Evolutionary conservation across 2,113 vertebrate species (phyloP).

Genomic region (Corythaixoides concolor): DNA sequence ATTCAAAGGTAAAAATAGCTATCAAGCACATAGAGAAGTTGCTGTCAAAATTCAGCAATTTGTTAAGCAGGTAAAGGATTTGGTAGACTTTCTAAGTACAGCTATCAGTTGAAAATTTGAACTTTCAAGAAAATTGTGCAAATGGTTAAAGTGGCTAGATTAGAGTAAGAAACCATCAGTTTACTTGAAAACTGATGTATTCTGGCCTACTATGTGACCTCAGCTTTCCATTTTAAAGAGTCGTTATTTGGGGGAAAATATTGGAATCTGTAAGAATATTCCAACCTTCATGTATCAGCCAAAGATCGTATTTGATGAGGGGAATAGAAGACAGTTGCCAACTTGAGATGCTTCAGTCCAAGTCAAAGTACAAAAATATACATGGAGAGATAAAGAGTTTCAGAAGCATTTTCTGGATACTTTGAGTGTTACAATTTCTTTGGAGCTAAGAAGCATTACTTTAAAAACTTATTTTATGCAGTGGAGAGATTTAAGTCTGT

Average conservation of each 20-base stretch:
- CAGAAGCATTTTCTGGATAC: neutral
- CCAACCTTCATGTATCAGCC: neutral
- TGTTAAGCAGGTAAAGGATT: neutral
- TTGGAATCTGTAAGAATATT: neutral
- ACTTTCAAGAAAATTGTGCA: neutral
- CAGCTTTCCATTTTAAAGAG: neutral
- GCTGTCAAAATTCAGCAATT: neutral
- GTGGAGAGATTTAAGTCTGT: neutral
- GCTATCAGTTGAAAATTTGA: neutral
- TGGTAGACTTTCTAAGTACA: neutral
- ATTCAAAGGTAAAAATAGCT: neutral
- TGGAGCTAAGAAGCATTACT: neutral
- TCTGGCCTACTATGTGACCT: neutral
- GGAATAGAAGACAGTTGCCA: neutral
- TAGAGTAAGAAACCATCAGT: neutral
- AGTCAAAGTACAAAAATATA: neutral
- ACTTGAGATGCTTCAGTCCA: neutral
- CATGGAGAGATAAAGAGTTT: neutral
- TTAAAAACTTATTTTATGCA: neutral
- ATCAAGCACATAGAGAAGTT: neutral
- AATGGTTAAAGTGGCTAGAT: neutral
- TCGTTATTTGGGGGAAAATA: neutral
- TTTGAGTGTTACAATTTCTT: neutral
- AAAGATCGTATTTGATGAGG: neutral
- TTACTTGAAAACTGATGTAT: neutral